These are phyloP conservation scores for Rhabditoides inermis DNA, from an alignment of 2,888 invertebrate species.

Conservation along the genomic window DNA sequence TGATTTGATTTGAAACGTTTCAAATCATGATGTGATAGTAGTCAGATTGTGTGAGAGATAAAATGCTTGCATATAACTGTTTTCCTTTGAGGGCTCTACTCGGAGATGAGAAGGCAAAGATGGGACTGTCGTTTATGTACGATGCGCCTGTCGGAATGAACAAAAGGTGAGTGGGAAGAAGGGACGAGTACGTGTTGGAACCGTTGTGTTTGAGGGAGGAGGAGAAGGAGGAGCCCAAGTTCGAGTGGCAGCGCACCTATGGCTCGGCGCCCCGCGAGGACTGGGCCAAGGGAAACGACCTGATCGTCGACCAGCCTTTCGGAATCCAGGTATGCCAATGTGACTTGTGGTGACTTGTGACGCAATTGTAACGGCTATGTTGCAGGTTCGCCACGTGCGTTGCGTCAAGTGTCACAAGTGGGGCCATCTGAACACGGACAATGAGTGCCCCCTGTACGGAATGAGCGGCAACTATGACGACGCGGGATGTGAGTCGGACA, in stretches of 20 bases:
- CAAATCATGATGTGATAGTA: neutral
- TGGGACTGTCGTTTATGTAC: conserved; percentile 97
- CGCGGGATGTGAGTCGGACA: conserved; percentile 50
- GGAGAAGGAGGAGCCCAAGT: conserved; percentile 80
- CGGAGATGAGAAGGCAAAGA: conserved; percentile 95
- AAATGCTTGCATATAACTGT: conserved; percentile 2
- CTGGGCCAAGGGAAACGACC: conserved; percentile 92
- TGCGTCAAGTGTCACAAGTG: conserved; percentile 98
- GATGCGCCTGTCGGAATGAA: conserved; percentile 84
- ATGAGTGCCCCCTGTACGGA: conserved; percentile 85
- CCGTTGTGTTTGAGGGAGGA: no score
- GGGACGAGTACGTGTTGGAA: no score
- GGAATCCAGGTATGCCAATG: conserved; percentile 71
- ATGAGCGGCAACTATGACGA: conserved; percentile 51
- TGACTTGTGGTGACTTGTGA: conserved; percentile 71
- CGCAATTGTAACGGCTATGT: conserved; percentile 1
- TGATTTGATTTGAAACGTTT: neutral
- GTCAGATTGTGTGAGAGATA: neutral
- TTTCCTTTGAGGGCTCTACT: conserved; percentile 70
- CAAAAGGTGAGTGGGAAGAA: conserved; percentile 45
- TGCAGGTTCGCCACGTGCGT: conserved; percentile 83
- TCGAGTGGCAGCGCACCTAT: conserved; percentile 98
- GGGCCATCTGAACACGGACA: conserved; percentile 94
- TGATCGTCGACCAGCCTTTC: conserved; percentile 69
- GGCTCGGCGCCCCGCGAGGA: conserved; percentile 94